Conservation (phyloP, 2,113 vertebrate genomes). For the Seriola quinqueradiata region DNA sequence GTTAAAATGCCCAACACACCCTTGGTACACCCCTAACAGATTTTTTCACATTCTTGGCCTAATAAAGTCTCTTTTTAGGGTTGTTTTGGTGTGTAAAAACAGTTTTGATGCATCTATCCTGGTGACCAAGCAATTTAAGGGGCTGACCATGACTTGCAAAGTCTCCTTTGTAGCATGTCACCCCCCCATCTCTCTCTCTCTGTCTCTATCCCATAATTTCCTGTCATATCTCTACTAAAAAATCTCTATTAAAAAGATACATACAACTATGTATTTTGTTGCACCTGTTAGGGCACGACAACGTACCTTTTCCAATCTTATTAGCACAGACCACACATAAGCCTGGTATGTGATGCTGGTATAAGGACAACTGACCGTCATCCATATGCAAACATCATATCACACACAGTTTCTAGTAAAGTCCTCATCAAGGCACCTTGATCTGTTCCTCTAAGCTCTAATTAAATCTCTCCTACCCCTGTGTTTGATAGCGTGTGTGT, state of each 20-base stretch:
- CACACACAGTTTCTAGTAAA: neutral
- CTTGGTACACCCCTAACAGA: no score
- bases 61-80: no score
- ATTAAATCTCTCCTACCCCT: neutral
- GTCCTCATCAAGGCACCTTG: neutral
- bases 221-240: neutral
- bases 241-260: neutral
- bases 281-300: no score
- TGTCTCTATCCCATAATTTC: neutral
- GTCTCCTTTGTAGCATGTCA: neutral
- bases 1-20: no score
- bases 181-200: no score
- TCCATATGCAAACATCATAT: neutral
- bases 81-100: neutral
- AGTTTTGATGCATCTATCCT: neutral
- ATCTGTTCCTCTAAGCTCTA: constrained; percentile 1
- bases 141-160: neutral
- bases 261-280: neutral
- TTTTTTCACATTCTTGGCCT: no score
- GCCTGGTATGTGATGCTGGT: neutral
- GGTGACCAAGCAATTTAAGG: neutral
- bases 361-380: neutral
- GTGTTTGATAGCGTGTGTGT: neutral
- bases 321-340: neutral
- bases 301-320: neutral